Evolutionary conservation across 2,113 vertebrate genomes (phyloP).

Genomic region (Stegastes partitus): DNA sequence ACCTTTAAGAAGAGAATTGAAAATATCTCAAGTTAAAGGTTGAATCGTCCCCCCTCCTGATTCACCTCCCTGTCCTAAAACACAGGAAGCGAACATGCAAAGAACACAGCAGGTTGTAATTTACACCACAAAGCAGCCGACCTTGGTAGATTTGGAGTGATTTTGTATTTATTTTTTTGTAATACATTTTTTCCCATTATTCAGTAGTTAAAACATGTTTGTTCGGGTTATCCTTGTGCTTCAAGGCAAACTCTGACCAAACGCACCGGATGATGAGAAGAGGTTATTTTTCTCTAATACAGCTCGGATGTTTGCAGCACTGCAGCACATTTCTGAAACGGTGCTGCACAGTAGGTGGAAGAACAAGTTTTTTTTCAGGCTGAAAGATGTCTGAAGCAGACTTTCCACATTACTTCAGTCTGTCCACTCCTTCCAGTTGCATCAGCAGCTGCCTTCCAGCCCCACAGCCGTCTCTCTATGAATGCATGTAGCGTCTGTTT

Average conservation of each 20-base stretch:
- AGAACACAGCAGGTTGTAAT: background rate
- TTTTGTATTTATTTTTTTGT: background rate
- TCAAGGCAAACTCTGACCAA: conserved; percentile 7
- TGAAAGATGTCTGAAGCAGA: conserved; percentile 29
- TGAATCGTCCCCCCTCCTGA: conserved; percentile 2
- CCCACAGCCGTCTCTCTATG: conserved; percentile 29
- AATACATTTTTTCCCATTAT: background rate
- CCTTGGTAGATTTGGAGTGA: conserved; percentile 3
- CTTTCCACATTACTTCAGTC: conserved; percentile 16
- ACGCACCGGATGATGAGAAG: conserved; percentile 3
- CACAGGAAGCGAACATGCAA: background rate
- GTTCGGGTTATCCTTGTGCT: background rate
- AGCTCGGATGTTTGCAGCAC: conserved; percentile 15
- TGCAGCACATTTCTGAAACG: background rate
- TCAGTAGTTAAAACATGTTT: background rate
- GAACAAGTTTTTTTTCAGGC: conserved; percentile 50
- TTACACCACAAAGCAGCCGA: background rate
- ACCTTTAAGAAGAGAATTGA: conserved; percentile 53
- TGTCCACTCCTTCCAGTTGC: conserved; percentile 41
- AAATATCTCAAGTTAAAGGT: conserved; percentile 28
- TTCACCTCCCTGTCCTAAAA: conserved; percentile 4
- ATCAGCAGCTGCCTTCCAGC: conserved; percentile 47
- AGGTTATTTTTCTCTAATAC: background rate
- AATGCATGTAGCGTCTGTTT: conserved; percentile 1
- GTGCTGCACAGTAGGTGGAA: conserved; percentile 1